Evolutionary conservation across 2,113 vertebrate species (phyloP).

Genomic region (Acinonyx jubatus): DNA sequence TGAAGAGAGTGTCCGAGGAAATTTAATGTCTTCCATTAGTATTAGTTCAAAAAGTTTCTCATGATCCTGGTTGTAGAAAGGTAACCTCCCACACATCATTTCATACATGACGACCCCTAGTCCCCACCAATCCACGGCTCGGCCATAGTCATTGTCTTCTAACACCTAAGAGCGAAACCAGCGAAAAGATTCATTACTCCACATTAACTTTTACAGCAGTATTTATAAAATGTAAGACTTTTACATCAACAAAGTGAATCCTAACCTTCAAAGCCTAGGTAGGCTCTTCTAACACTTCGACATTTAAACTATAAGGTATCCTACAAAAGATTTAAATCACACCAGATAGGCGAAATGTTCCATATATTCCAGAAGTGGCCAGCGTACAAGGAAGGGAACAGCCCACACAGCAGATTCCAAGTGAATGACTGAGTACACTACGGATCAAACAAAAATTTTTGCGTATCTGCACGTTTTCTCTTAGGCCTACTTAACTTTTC

Average conservation of each 20-base stretch:
- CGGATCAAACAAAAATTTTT: background rate
- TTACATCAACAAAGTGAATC: background rate
- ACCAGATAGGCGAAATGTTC: background rate
- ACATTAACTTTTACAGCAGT: background rate
- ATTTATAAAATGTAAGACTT: background rate
- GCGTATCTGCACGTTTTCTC: background rate
- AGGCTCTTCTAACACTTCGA: background rate
- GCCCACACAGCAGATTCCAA: background rate
- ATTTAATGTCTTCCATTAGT: slow-evolving; percentile 99
- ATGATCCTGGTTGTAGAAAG: slow-evolving; percentile 99
- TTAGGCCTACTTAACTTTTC: background rate
- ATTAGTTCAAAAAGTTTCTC: slow-evolving; percentile 99
- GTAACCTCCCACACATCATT: slow-evolving; percentile 98
- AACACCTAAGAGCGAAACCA: slow-evolving; percentile 89
- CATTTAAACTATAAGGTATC: background rate
- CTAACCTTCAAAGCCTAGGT: background rate
- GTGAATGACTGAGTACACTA: background rate
- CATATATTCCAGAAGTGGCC: background rate
- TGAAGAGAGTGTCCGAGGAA: slow-evolving; percentile 95
- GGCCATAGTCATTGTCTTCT: slow-evolving; percentile 98
- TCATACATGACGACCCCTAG: slow-evolving; percentile 98
- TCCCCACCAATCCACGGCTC: slow-evolving; percentile 99
- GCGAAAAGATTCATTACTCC: background rate
- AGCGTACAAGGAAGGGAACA: background rate
- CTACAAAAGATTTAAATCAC: background rate